Evolutionary conservation across 1,140 invertebrate genomes (phyloP), one percentile per base, ranked within the genome.

Genomic region (Drosophila sp.): DNA sequence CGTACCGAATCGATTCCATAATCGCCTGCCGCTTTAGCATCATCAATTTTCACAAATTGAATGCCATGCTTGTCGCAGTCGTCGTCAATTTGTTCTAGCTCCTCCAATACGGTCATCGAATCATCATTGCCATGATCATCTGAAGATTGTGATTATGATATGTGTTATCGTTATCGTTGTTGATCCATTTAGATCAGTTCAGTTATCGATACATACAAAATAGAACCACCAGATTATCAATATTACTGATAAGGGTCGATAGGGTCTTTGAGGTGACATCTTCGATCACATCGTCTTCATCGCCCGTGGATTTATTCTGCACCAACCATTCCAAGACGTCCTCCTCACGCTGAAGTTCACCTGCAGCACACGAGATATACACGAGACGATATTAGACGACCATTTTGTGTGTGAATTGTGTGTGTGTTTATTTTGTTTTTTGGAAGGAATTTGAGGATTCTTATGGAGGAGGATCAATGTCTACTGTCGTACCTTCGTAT

Each of bases 241-340:
- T 96, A 85, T 97, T 98, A 80, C 95, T 96, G 76, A 98, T 98
- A 8, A 98, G 94, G 8, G 97, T 97, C 69, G 96, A 95, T 47
- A 98, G 93, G 25, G 97, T 97, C 93, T 97, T 97, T 2, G 96
- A 94, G 0, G 96, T 97, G 10, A 98, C 97, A 91, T 98, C 97
- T 93, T 98, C 97, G 78, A 98, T 98, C 58, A 97, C 95, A 91
- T 98, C 97, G 89, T 97, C 97, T 91, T 98, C 97, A 90, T 97
- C 97, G 61, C 97, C 97, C 55, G 96, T 97, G 50, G 96, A 97
- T 93, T 98, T 98, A 92, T 98, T 98, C 73, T 96, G 95, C 62
- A 98, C 96, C 82, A 98, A 93, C 97, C 97, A 98, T 92, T 98
- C 97, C 78, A 98, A 93, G 4, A 98, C 97, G 92, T 98, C 97